Evolutionary conservation across 2,797 vertebrate genomes (phyloP).

Genomic region (Mus caroli): DNA sequence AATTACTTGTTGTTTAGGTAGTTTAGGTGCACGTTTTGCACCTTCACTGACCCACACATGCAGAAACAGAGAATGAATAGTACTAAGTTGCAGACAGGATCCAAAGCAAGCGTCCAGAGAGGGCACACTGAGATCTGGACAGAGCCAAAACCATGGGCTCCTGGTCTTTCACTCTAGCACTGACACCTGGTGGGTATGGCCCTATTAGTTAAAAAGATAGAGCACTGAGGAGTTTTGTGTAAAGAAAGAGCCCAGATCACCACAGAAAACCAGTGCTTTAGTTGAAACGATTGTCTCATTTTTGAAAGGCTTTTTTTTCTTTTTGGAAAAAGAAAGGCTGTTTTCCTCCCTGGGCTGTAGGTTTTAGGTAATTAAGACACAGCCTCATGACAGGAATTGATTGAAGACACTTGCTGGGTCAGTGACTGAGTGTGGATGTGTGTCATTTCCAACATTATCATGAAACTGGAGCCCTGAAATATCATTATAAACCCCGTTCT

Average conservation of each 20-base stretch:
- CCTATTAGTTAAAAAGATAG: slow-evolving; percentile 37
- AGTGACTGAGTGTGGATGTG: background rate
- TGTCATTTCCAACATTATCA: slow-evolving; percentile 28
- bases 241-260: slow-evolving; percentile 2
- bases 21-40: slow-evolving; percentile 27
- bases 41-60: background rate
- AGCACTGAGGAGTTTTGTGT: slow-evolving; percentile 22
- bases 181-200: background rate
- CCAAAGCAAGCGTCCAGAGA: slow-evolving; percentile 8
- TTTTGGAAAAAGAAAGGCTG: background rate
- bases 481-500: background rate
- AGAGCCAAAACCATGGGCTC: background rate
- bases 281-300: slow-evolving; percentile 35
- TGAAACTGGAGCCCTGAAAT: slow-evolving; percentile 55
- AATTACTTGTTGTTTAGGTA: slow-evolving; percentile 58
- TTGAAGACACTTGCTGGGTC: slow-evolving; percentile 33
- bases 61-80: slow-evolving; percentile 12
- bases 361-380: slow-evolving; percentile 54
- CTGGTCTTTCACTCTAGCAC: slow-evolving; percentile 31
- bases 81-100: slow-evolving; percentile 7
- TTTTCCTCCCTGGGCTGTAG: background rate
- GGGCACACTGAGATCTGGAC: background rate
- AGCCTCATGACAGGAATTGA: slow-evolving; percentile 51
- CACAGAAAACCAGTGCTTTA: background rate
- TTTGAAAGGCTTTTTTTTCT: slow-evolving; percentile 45